Percentiles rank a stretch among this genome's conserved stretches.
These are phyloP conservation scores for Periparus ater DNA, from an alignment of 2,797 vertebrate species.

Conservation along the genomic window DNA sequence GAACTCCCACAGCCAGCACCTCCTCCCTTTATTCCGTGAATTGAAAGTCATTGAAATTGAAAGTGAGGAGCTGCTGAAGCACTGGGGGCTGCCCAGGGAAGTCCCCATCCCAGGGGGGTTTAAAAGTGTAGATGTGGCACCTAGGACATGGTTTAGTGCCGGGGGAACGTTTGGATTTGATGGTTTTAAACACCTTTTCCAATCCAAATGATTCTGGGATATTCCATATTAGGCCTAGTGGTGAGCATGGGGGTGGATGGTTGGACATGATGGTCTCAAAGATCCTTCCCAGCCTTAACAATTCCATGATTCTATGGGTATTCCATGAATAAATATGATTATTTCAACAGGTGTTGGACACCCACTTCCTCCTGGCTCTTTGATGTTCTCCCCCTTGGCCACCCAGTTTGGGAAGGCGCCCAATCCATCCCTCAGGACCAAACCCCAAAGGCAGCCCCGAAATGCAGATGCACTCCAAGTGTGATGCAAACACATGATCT, in stretches of 20 bases:
- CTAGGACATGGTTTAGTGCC: rapidly evolving
- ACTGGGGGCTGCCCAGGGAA: neutral
- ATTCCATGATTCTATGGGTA: rapidly evolving
- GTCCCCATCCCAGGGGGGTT: neutral
- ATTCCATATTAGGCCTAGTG: rapidly evolving
- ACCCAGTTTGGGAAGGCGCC: rapidly evolving
- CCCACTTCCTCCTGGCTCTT: neutral
- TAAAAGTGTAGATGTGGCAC: neutral
- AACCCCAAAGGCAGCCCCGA: neutral
- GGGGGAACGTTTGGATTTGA: neutral
- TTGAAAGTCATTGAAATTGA: rapidly evolving
- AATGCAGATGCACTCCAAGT: neutral
- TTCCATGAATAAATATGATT: rapidly evolving
- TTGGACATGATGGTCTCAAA: neutral
- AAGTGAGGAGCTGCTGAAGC: neutral
- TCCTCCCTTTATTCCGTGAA: rapidly evolving
- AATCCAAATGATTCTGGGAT: neutral
- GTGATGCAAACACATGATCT: neutral
- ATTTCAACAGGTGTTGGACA: conserved; percentile 45
- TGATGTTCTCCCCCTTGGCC: neutral
- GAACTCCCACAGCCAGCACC: neutral
- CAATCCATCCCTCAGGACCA: rapidly evolving
- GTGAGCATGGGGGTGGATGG: neutral
- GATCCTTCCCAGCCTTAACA: neutral
- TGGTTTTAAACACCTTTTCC: neutral